Evolutionary conservation across 2,113 vertebrate genomes (phyloP).

Genomic region (Rutilus rutilus): DNA sequence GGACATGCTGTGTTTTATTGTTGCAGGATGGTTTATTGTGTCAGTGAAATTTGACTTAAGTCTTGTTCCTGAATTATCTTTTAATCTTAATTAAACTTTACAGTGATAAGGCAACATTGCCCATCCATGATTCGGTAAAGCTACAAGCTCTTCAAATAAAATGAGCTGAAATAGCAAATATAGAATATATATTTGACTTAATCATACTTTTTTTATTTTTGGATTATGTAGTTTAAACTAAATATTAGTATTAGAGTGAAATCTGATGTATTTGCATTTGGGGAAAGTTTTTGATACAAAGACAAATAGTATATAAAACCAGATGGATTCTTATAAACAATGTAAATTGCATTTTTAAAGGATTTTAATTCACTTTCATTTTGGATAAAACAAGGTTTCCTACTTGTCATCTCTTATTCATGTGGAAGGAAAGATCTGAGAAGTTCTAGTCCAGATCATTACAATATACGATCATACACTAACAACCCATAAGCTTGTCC

Average conservation of each 20-base stretch:
- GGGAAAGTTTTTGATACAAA: not conserved
- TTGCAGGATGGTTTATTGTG: conserved; percentile 3
- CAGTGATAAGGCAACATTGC: not conserved
- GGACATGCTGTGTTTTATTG: not conserved
- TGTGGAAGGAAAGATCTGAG: conserved; percentile 7
- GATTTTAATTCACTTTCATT: not conserved
- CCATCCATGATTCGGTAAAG: not conserved
- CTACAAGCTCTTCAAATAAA: not conserved
- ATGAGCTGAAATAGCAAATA: not conserved
- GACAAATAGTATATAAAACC: not conserved
- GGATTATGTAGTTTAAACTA: not conserved
- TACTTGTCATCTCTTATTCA: conserved; percentile 7
- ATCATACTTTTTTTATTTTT: not conserved
- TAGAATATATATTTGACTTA: not conserved
- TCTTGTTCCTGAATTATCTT: not conserved
- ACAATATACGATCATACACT: conserved; percentile 10
- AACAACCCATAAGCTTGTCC: conserved; percentile 8
- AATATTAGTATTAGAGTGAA: not conserved
- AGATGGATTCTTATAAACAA: not conserved
- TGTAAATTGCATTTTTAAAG: not conserved
- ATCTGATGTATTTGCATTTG: not conserved
- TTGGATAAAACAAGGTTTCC: not conserved
- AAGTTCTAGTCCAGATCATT: conserved; percentile 1
- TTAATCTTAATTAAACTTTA: not conserved
- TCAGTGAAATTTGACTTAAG: not conserved